Base-by-base conservation (phyloP, 2,113 vertebrate species). In the Callorhinus ursinus region DNA sequence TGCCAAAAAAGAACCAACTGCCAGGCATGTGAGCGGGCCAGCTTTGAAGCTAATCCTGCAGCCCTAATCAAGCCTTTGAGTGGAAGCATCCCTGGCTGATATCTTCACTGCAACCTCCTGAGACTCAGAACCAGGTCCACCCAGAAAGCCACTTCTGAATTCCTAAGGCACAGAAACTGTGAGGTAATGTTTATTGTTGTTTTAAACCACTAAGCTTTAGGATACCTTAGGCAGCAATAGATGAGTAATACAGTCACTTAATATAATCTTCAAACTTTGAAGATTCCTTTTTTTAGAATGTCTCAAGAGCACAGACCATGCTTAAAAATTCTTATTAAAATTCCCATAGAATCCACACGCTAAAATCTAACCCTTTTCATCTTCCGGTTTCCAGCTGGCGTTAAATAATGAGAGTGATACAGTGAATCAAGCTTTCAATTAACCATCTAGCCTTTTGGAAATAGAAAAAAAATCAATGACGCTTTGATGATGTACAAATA, bases 251-350 rank as follows among this genome's bases (percentile, higher is more conserved):
- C 3, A 63, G 19, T 71, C 59, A 13, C 36, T 88, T 84, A 87
- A 81, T 19, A 55, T 39, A 95, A 93, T 83, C 76, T 92, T 94
- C 69, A 94, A 77, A 76, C 69, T 87, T 51, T 59, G 31, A 93
- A 79, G 71, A 85, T 71, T 39, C 10, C 61, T 84, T 92, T 77
- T n/a, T 67, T 92, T 63, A 71, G 51, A 28, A 39, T 59, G 28
- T 53, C 53, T 85, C 71, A 89, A 53, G 42, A 77, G 22, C 61
- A 84, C 13, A 19, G 46, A 46, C 36, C 18, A 31, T 10, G 9
- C n/a, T 53, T 71, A 46, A 49, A 88, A 93, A 87, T 65, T 63
- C 31, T 97, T 55, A 87, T 15, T 82, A 51, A 87, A 89, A 89
- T 28, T 79, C 61, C 59, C 51, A 57, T 2, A 28, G n/a, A 71